Base-by-base conservation (phyloP, 2,888 invertebrate genomes). In the Trypoxylon attenuatum region DNA sequence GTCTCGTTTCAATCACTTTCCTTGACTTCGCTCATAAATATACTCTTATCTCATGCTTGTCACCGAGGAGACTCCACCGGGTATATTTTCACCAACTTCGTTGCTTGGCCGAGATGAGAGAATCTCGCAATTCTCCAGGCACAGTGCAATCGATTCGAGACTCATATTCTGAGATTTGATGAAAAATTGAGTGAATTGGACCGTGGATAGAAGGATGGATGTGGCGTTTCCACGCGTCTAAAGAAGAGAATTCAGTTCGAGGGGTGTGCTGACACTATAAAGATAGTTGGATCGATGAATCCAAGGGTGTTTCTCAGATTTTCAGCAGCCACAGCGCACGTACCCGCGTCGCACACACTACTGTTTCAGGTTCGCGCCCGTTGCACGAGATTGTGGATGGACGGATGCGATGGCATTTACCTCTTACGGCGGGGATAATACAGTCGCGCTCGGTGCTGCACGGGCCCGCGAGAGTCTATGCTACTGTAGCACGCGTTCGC, bases 391-490 rank as follows among this genome's bases (percentile, higher is more conserved):
- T 80, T 64, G 71, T 75, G 76, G n/a, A n/a, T 71, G 69, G 72
- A 80, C 78, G 78, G 74, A 80, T 80, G 75, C 70, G 69, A 82
- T 80, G 76, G 80, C 77, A 69, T 80, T 81, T 79, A 67, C 74
- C 76, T 79, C 73, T 77, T 73, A 80, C 69, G 77, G 80, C 78
- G 79, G 82, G 79, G 77, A 73, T 79, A 80, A 66, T 64, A 64
- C 39, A 43, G 33, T 54, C 55, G 56, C 54, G 50, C 50, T 39
- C 29, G 25, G 43, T 18, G 33, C n/a, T n/a, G 41, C 58, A 57
- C 64, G 50, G 27, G 23, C 49, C 25, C 18, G 55, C 59, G 54
- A 55, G 66, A 66, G 64, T 52, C 57, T 65, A 41, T 62, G 33
- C 13, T 33, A 33, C 33, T 10, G 1, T 33, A 33, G 41, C 55